These are phyloP conservation scores for Craseonycteris thonglongyai DNA, from an alignment of 2,113 vertebrate species.

Conservation along the genomic window DNA sequence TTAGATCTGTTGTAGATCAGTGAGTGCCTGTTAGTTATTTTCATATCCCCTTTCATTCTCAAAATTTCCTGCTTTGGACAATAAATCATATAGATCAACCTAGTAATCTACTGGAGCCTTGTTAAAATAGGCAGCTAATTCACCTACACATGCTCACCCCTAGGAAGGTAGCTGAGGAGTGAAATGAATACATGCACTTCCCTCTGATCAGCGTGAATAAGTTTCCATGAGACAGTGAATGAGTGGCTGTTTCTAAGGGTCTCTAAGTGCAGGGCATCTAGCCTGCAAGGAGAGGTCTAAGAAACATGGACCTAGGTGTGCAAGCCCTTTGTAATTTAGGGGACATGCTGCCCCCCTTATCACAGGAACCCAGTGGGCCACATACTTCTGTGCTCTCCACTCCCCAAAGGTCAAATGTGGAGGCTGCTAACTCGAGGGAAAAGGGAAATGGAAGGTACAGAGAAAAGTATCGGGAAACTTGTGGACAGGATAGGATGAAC, in stretches of 20 bases:
- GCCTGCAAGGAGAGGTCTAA: background rate
- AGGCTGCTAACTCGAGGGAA: background rate
- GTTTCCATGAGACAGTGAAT: background rate
- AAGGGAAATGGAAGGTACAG: background rate
- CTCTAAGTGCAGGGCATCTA: background rate
- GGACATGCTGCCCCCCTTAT: background rate
- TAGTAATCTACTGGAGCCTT: background rate
- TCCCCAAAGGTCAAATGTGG: background rate
- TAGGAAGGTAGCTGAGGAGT: background rate
- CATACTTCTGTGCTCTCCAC: background rate
- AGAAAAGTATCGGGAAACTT: background rate
- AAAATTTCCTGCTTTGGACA: background rate
- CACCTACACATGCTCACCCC: background rate
- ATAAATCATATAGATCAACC: background rate
- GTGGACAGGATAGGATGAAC: background rate
- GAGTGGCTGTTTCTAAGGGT: background rate
- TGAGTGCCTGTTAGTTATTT: background rate
- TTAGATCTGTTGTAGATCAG: background rate
- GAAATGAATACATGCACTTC: background rate
- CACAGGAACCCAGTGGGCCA: background rate
- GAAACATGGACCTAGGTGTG: too few relatives aligned
- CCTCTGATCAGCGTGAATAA: background rate
- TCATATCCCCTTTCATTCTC: background rate
- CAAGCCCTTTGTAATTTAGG: background rate
- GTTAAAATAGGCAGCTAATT: constrained; percentile 33